Conservation (phyloP, 2,113 vertebrate species). For the Dromaius novaehollandiae region DNA sequence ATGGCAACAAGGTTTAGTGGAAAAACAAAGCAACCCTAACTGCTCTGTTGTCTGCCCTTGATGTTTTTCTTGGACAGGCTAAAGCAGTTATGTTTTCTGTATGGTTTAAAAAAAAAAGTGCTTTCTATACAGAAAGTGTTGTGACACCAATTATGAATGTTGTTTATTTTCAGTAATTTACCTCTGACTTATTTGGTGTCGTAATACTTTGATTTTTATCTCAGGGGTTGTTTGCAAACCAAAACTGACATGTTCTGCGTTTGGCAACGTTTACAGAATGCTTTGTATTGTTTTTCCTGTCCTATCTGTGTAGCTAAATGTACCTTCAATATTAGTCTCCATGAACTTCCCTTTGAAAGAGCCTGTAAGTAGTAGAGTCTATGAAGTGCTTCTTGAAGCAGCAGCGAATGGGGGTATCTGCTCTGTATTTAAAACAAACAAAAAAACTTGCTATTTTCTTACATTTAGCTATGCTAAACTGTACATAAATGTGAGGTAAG, state of each 20-base stretch:
- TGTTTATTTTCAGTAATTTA: constrained; percentile 74
- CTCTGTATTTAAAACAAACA: constrained; percentile 55
- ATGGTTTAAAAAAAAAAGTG: constrained; percentile 53
- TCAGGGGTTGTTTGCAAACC: constrained; percentile 81
- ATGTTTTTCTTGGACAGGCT: constrained; percentile 41
- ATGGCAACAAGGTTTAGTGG: constrained; percentile 36
- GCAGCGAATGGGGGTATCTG: constrained; percentile 75
- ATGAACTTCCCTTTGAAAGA: constrained; percentile 79
- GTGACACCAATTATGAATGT: constrained; percentile 75
- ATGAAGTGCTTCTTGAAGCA: constrained; percentile 82
- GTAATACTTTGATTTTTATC: constrained; percentile 79
- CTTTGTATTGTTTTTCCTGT: constrained; percentile 68
- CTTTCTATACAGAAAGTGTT: constrained; percentile 74
- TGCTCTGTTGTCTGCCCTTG: constrained; percentile 41
- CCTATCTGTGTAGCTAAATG: constrained; percentile 48
- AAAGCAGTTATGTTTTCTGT: constrained; percentile 64
- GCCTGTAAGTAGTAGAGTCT: constrained; percentile 74
- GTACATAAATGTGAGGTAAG: constrained; percentile 83
- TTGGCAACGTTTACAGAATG: constrained; percentile 67
- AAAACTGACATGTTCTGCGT: constrained; percentile 77
- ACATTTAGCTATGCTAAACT: constrained; percentile 85
- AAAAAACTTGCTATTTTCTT: constrained; percentile 84
- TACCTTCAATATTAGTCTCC: constrained; percentile 73
- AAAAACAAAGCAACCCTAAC: constrained; percentile 60
- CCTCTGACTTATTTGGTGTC: constrained; percentile 78